Conservation (phyloP, 1,140 invertebrate species). For the Bombus polaris region DNA sequence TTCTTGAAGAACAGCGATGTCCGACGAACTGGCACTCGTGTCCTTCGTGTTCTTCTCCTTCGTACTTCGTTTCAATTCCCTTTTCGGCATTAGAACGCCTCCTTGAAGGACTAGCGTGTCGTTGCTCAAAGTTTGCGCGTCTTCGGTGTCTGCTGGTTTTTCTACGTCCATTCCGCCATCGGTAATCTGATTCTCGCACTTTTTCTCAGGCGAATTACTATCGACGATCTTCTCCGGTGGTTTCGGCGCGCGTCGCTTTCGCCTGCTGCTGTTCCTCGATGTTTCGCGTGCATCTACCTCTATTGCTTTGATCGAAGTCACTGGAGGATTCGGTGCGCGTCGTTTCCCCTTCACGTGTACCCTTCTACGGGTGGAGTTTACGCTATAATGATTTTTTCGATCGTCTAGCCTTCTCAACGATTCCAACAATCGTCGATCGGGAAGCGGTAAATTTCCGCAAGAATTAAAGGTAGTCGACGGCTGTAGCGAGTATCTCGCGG, state of each 20-base stretch:
- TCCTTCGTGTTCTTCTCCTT: conserved; percentile 21
- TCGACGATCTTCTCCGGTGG: conserved; percentile 79
- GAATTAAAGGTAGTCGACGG: conserved; percentile 81
- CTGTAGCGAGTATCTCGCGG: conserved; percentile 76
- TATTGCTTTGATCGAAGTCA: conserved; percentile 46
- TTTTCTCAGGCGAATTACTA: conserved; percentile 12
- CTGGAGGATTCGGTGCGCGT: conserved; percentile 88
- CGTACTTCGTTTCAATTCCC: conserved; percentile 53
- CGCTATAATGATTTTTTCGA: conserved; percentile 83
- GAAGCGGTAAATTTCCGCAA: conserved; percentile 82
- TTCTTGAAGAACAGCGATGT: conserved; percentile 17
- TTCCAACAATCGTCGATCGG: conserved; percentile 65
- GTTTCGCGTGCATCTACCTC: conserved; percentile 62
- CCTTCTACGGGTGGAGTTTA: conserved; percentile 80
- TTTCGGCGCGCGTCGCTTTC: conserved; percentile 85
- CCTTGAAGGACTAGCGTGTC: conserved; percentile 78
- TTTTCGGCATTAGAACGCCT: conserved; percentile 73
- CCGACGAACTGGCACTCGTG: not conserved
- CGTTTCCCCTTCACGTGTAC: conserved; percentile 89
- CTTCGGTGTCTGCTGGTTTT: conserved; percentile 16
- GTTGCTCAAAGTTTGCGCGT: conserved; percentile 73
- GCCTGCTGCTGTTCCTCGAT: conserved; percentile 76
- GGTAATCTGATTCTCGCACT: conserved; percentile 9
- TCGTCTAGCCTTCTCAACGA: conserved; percentile 74
- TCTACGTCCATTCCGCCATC: conserved; percentile 68